Evolutionary conservation across 2,113 vertebrate genomes (phyloP).

Genomic region (Australoheros scitulus): DNA sequence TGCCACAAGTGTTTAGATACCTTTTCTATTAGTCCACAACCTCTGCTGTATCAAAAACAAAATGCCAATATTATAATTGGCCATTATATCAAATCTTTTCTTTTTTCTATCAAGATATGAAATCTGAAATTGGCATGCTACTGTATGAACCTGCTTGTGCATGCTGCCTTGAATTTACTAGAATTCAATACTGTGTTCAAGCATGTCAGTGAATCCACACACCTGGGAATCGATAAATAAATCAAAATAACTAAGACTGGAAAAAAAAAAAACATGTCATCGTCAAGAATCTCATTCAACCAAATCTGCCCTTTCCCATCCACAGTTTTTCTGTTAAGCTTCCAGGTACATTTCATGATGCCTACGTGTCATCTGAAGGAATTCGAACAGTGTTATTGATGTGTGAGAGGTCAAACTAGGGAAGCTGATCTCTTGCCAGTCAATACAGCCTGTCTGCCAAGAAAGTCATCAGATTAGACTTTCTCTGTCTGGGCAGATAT

Average conservation of each 20-base stretch:
- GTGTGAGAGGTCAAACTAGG: constrained; percentile 54
- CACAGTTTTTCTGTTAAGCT: constrained; percentile 2
- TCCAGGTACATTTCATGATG: constrained; percentile 37
- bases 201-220: not conserved
- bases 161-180: not conserved
- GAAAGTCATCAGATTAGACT: constrained; percentile 61
- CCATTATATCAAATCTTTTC: not conserved
- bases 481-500: constrained; percentile 49
- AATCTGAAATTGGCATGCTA: not conserved
- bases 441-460: constrained; percentile 66
- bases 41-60: not conserved
- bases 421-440: constrained; percentile 63
- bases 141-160: not conserved
- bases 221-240: constrained; percentile 6
- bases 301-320: not conserved
- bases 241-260: not conserved
- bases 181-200: not conserved
- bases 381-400: constrained; percentile 52
- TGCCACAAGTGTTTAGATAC: not conserved
- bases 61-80: not conserved
- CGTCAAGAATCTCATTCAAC: constrained; percentile 4
- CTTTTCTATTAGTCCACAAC: not conserved
- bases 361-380: constrained; percentile 40
- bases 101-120: not conserved
- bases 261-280: not conserved